Base-by-base conservation (phyloP, 2,113 vertebrate species). In the Oncorhynchus tshawytscha region DNA sequence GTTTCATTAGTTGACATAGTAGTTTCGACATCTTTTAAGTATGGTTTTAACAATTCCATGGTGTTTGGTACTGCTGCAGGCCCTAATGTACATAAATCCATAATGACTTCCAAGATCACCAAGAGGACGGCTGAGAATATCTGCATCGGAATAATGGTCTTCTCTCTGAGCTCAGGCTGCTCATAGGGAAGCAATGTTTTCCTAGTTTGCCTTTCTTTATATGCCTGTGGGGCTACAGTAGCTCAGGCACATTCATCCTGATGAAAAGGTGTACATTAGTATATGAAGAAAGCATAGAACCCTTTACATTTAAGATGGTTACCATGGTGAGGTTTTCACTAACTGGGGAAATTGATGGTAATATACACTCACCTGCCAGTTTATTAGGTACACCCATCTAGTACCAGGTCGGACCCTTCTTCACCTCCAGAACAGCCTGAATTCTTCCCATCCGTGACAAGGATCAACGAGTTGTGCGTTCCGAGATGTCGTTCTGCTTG, bases 81-180 rank as follows among this genome's bases (percentile, higher is more conserved):
- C 18, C 59, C 1, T 22, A 45, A n/a, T 57, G 31, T 39, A 15
- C 13, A 39, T 67, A 67, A 67, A 24, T 72, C 64, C 64, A n/a
- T 69, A 60, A 34, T 9, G 24, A 72, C 70, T 73, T 64, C n/a
- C n/a, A 39, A 73, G 65, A 72, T 73, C 77, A 70, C 24, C 13
- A 22, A 66, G 24, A 72, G 66, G 71, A 78, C 77, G 70, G n/a
- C 66, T 69, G 51, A 51, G 48, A 67, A 78, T 69, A 78, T 49
- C 76, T 73, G 16, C 34, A 48, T n/a, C 31, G 68, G 39, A 78
- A 69, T 70, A 62, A 54, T 27, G 4, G 22, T n/a, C 59, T 60
- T 22, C 4, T 60, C 59, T 22, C n/a, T 60, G n/a, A 4, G 6
- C 59, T 60, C 18, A 60, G 59, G 59, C 18, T 60, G 6, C 59